phyloP scores from a whole-genome alignment of 2,888 invertebrate genomes.

The Morpho helenor region DNA sequence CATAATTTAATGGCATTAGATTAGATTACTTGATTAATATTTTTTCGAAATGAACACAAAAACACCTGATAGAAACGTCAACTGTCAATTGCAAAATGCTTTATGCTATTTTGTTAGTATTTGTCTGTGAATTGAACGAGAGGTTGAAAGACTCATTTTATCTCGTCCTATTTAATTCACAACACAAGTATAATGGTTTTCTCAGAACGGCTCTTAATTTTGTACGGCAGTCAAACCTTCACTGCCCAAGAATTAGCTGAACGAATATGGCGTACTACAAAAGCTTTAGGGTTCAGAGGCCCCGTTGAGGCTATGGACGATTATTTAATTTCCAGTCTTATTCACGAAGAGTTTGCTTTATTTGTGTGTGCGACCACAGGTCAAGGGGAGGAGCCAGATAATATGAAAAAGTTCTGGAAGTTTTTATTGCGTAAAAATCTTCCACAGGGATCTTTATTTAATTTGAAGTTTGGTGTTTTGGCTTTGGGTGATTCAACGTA shows the following conservation, averaged over 20 bases:
- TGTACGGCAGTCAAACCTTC: slow-evolving; percentile 98
- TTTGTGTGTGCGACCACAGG: slow-evolving; percentile 98
- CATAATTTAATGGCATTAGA: too few relatives aligned
- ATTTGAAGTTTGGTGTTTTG: slow-evolving; percentile 88
- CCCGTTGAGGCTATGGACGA: slow-evolving; percentile 89
- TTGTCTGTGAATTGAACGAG: too few relatives aligned
- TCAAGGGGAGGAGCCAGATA: slow-evolving; percentile 97
- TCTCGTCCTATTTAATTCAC: too few relatives aligned
- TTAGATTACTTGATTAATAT: too few relatives aligned
- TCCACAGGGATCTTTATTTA: slow-evolving; percentile 81
- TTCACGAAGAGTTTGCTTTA: slow-evolving; percentile 86
- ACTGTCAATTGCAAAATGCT: too few relatives aligned
- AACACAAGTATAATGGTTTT: slow-evolving; percentile 49
- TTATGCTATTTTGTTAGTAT: too few relatives aligned
- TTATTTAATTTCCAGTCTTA: slow-evolving; percentile 83
- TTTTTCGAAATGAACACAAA: too few relatives aligned
- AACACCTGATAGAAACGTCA: too few relatives aligned
- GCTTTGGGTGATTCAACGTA: slow-evolving; percentile 99
- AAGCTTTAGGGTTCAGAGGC: slow-evolving; percentile 83
- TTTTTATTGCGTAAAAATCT: slow-evolving; percentile 90
- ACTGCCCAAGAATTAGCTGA: slow-evolving; percentile 97
- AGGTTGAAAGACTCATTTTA: too few relatives aligned
- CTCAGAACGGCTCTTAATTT: slow-evolving; percentile 77
- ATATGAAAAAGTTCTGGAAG: slow-evolving; percentile 97
- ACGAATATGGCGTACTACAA: slow-evolving; percentile 91